Conservation (phyloP, 2,113 vertebrate genomes). For the Phrynosoma blainvillii region DNA sequence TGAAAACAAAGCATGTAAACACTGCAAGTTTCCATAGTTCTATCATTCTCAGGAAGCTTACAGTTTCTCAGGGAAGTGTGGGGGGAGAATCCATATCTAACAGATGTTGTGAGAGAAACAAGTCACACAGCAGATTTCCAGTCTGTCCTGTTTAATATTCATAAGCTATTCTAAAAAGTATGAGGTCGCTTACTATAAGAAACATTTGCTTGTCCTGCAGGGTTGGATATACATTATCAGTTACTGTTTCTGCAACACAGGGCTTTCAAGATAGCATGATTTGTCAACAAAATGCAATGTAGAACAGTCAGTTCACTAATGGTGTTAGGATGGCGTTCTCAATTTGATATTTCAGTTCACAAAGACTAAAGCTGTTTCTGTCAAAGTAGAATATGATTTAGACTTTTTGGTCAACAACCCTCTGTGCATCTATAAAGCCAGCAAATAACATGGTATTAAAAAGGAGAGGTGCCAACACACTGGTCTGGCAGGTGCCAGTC, state of each 20-base stretch:
- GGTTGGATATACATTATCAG: not conserved
- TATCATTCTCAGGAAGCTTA: not conserved
- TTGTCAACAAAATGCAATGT: not conserved
- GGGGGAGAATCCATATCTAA: not conserved
- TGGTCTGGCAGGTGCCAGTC: not conserved
- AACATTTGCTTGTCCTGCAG: not conserved
- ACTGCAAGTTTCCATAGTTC: not conserved
- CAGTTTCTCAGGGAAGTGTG: not conserved
- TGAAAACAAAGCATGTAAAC: not conserved
- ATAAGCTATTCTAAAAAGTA: not conserved
- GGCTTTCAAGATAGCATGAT: conserved; percentile 10
- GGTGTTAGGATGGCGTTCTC: not conserved
- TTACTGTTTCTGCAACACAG: not conserved
- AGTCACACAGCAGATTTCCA: not conserved
- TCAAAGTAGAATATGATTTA: not conserved
- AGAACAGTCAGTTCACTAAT: not conserved
- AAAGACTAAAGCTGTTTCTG: conserved; percentile 1
- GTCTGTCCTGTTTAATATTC: conserved; percentile 6
- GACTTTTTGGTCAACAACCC: not conserved
- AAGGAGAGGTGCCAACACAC: conserved; percentile 3
- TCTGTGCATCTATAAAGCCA: not conserved
- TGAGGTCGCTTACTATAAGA: not conserved
- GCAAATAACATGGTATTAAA: not conserved
- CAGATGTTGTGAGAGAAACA: not conserved
- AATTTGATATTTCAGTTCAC: not conserved